Evolutionary conservation across 2,888 invertebrate genomes (phyloP).

Genomic region (Pollenia labialis): DNA sequence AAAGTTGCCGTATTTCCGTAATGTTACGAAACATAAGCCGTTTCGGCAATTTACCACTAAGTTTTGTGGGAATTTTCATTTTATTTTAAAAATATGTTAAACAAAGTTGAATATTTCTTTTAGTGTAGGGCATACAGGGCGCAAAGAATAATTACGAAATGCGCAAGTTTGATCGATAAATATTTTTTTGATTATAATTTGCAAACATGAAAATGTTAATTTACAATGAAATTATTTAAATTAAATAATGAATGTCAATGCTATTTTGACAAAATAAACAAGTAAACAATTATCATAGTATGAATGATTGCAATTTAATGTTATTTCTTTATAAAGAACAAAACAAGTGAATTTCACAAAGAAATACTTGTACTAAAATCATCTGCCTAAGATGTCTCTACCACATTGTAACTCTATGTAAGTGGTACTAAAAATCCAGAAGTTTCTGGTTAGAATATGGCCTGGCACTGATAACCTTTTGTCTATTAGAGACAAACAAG

Average conservation of each 20-base stretch:
- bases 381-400: not conserved
- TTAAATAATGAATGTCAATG: conserved; percentile 18
- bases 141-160: not conserved
- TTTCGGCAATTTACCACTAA: too few species aligned
- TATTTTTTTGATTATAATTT: not conserved
- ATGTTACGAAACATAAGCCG: too few species aligned
- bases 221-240: conserved; percentile 14
- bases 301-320: conserved; percentile 34
- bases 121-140: not conserved
- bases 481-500: not conserved
- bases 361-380: conserved; percentile 15
- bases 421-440: conserved; percentile 16
- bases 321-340: not conserved
- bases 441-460: conserved; percentile 8
- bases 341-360: conserved; percentile 16
- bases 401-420: not conserved
- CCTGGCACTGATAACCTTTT: conserved; percentile 45
- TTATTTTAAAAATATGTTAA: too few species aligned
- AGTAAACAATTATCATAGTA: conserved; percentile 12
- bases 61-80: too few species aligned
- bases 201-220: conserved; percentile 25
- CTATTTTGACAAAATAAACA: conserved; percentile 12
- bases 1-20: too few species aligned
- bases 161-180: conserved; percentile 58
- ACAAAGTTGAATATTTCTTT: too few species aligned